Evolutionary conservation across 2,797 vertebrate species (phyloP), one percentile per base, ranked within the genome.

Genomic region (Spatula clypeata): DNA sequence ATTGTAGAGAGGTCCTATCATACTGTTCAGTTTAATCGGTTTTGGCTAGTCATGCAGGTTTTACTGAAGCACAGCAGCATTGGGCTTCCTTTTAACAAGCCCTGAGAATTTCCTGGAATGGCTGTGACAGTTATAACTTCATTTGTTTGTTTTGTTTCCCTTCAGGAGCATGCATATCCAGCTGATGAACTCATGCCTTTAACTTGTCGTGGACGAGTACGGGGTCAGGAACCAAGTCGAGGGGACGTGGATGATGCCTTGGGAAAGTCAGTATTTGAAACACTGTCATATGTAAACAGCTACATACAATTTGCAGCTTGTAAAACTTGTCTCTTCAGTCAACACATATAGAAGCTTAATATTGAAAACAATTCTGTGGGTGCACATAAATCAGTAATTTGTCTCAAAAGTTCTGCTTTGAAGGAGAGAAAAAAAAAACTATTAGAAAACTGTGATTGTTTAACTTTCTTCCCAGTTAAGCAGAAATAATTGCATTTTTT

Each of bases 111-210:
- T 76, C 49, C 64, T 72, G 88, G 49, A 53, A 29, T 5, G 54
- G 26, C 49, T 62, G 4, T 84, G 44, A 27, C 53, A 93, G 79
- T 66, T 93, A 7, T 83, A 58, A 96, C 86, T 95, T 84, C 61
- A 74, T 21, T 76, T 32, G 81, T 29, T 84, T 55, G 73, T 45
- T 84, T 55, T 92, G 86, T 94, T 90, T 67, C 76, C 74, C 77
- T 38, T 27, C 89, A 99, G 99, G 99, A 99, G 98, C 99, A 99
- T 74, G 99, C 99, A 1, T 99, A 99, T 94, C 99, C 99, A 96
- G 99, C 99, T 24, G 99, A 99, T 88, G 99, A 99, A 97, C 99
- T 99, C 90, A 99, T 99, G 99, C 99, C 99, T 93, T 98, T 99
- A 80, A 99, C 99, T 23, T 99, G 99, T 85, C 99, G 99, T 94